phyloP scores from a whole-genome alignment of 2,888 invertebrate genomes.

The Coecobrya sp. region DNA sequence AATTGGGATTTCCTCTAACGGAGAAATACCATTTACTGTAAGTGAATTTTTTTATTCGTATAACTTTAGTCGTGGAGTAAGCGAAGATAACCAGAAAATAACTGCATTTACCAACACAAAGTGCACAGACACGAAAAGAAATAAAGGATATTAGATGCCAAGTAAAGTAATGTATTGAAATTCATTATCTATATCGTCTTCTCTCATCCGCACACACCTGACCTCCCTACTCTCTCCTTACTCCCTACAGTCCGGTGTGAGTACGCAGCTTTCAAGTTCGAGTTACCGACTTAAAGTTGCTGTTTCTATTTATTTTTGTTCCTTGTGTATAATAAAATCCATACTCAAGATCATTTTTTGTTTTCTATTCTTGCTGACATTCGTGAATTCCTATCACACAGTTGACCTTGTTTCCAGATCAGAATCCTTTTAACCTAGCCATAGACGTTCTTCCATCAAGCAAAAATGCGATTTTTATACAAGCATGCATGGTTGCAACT shows the following conservation, averaged over 20 bases:
- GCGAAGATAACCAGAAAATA: slow-evolving; percentile 11
- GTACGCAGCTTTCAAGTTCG: not conserved
- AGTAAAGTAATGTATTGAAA: slow-evolving; percentile 46
- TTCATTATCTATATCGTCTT: not conserved
- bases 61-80: not conserved
- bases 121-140: not conserved
- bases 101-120: not conserved
- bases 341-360: not conserved
- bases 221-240: not conserved
- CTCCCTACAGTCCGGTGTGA: not conserved
- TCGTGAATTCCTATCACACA: not conserved
- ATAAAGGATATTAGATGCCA: slow-evolving; percentile 28
- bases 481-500: too few relatives aligned
- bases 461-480: too few relatives aligned
- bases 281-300: not conserved
- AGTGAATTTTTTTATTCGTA: slow-evolving; percentile 63
- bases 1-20: slow-evolving; percentile 69
- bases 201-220: slow-evolving; percentile 5
- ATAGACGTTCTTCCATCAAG: too few relatives aligned
- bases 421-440: not conserved
- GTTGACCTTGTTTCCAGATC: slow-evolving; percentile 5
- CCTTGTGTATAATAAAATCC: not conserved
- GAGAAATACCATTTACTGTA: slow-evolving; percentile 85
- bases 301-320: not conserved
- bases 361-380: not conserved